Base-by-base conservation (phyloP, 2,797 vertebrate species). In the Rhynchotus rufescens region DNA sequence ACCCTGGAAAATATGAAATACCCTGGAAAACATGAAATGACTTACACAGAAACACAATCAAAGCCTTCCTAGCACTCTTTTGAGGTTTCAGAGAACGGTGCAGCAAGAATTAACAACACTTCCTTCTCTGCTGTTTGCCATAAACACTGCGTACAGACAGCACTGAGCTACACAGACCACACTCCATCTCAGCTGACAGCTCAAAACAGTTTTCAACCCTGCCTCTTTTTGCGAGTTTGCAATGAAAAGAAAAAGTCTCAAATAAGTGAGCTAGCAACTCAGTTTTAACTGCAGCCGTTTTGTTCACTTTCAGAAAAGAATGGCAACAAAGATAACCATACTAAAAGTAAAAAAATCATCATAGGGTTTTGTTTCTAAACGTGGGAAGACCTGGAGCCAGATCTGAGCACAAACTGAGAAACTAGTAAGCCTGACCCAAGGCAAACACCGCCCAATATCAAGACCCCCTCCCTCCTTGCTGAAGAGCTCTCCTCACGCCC, bases 131-230 rank as follows among this genome's bases (percentile, higher is more conserved):
- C 72, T 84, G 83, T 84, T 84, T 92, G 89, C 25, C 4, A 60
- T 52, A 88, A 94, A 90, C 76, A 32, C 49, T 49, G 62, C 34
- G 21, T 52, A 65, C 38, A 28, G 25, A 64, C 69, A 75, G 88
- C 67, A 74, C 74, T 36, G 79, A 84, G 85, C 69, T 67, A 38
- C 82, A 72, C 76, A 80, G 52, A 89, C 81, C 77, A 73, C 9
- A 72, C 74, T 92, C 3, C 0, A 83, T 83, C 92, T 40, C 80
- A 95, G 47, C 86, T 94, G 80, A 90, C 84, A 89, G 93, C 72
- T 92, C 82, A 72, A 36, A 94, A 88, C 71, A 45, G 60, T 85
- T 92, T 94, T 72, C 92, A 87, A 38, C 20, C 26, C 14, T 51
- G 75, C 17, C 52, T 44, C 62, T 52, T 52, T 62, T 4, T 28